Evolutionary conservation across 2,113 vertebrate species (phyloP).

Genomic region (Mesocricetus auratus): DNA sequence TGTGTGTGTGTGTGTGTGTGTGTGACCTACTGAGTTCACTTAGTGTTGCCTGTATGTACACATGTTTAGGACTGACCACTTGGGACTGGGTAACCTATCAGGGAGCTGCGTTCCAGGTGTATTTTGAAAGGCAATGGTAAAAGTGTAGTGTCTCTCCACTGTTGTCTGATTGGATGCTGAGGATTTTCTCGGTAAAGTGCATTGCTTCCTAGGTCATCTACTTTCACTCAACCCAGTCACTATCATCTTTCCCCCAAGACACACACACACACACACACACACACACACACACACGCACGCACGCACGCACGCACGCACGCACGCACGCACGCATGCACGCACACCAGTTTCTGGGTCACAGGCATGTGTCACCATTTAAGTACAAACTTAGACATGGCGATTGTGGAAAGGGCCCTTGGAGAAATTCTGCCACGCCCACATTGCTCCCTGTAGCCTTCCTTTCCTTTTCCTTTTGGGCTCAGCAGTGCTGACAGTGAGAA

Average conservation of each 20-base stretch:
- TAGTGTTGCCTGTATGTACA: neutral
- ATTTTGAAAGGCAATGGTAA: neutral
- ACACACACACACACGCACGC: neutral
- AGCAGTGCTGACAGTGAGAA: neutral
- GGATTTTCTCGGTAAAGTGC: neutral
- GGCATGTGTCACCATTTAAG: neutral
- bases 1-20: neutral
- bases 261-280: neutral
- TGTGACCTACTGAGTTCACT: neutral
- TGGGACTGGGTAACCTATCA: neutral
- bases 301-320: too few relatives aligned
- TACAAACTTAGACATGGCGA: neutral
- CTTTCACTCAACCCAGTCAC: neutral
- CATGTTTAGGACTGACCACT: neutral
- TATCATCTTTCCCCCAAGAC: neutral
- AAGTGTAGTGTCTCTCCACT: neutral
- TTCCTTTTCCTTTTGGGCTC: neutral
- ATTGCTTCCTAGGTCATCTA: neutral
- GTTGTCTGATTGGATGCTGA: neutral
- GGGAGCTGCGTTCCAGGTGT: neutral
- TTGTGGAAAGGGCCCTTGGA: neutral
- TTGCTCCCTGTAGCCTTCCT: neutral
- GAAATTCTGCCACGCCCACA: fast-evolving
- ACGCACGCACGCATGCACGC: too few relatives aligned
- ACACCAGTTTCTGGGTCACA: neutral